Conservation (phyloP, 2,797 vertebrate genomes). For the Semaprochilodus insignis region DNA sequence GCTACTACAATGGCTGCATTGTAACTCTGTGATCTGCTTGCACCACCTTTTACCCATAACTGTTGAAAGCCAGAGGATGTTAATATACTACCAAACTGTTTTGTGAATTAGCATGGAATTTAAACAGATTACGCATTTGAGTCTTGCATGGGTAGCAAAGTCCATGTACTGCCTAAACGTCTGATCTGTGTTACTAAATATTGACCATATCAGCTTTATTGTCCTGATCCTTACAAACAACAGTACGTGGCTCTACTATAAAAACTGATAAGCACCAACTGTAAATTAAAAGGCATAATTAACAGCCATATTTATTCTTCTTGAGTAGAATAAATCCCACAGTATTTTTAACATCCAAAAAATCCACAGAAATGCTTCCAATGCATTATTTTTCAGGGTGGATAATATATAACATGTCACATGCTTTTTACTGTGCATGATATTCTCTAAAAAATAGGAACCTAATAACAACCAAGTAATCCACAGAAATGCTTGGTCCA, state of each 20-base stretch:
- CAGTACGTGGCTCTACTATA: background rate
- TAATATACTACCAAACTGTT: conserved; percentile 35
- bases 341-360: too few relatives aligned
- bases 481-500: too few relatives aligned
- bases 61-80: conserved; percentile 18
- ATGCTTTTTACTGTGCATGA: too few relatives aligned
- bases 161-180: background rate
- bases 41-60: conserved; percentile 33
- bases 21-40: conserved; percentile 14
- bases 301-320: too few relatives aligned
- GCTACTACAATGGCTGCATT: background rate
- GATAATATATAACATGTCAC: too few relatives aligned
- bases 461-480: too few relatives aligned
- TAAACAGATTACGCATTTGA: conserved; percentile 24
- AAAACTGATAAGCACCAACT: background rate
- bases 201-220: background rate
- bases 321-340: too few relatives aligned
- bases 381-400: too few relatives aligned
- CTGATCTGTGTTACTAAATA: conserved; percentile 8
- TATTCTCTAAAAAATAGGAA: too few relatives aligned
- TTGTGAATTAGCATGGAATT: conserved; percentile 15
- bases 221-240: background rate
- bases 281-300: background rate
- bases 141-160: background rate
- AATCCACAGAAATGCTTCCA: too few relatives aligned